These are phyloP conservation scores for Oceanites oceanicus DNA, from an alignment of 2,113 vertebrate genomes.

Conservation along the genomic window DNA sequence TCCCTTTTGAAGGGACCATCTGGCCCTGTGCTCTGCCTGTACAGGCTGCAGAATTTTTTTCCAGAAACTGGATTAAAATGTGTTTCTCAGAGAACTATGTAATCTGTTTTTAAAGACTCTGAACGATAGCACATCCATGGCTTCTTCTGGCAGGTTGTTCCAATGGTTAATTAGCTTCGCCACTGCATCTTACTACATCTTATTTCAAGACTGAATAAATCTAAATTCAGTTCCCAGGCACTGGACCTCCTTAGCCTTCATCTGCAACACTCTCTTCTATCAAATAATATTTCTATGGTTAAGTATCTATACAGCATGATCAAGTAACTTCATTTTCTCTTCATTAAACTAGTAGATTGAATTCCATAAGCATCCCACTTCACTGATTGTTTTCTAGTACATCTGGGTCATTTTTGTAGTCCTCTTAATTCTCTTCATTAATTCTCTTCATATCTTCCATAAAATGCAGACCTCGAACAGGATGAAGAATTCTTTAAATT, in stretches of 20 bases:
- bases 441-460: not conserved
- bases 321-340: not conserved
- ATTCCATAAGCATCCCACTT: not conserved
- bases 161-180: not conserved
- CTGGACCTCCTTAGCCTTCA: not conserved
- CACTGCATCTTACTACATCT: not conserved
- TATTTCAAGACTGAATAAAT: not conserved
- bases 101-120: not conserved
- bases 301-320: not conserved
- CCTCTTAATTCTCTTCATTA: not conserved
- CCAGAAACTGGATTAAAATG: conserved; percentile 16
- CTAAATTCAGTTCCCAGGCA: not conserved
- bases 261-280: not conserved
- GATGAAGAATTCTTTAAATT: not conserved
- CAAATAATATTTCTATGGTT: not conserved
- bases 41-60: not conserved
- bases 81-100: not conserved
- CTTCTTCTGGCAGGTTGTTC: not conserved
- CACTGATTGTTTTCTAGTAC: not conserved
- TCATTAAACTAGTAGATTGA: not conserved
- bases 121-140: not conserved
- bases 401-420: not conserved
- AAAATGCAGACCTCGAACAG: not conserved
- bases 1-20: conserved; percentile 23
- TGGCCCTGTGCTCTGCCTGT: not conserved